A percentile compares a stretch with the other conserved stretches of the same genome.
Evolutionary conservation across 2,888 invertebrate species (phyloP).

Genomic region (Scrobipalpa costella): DNA sequence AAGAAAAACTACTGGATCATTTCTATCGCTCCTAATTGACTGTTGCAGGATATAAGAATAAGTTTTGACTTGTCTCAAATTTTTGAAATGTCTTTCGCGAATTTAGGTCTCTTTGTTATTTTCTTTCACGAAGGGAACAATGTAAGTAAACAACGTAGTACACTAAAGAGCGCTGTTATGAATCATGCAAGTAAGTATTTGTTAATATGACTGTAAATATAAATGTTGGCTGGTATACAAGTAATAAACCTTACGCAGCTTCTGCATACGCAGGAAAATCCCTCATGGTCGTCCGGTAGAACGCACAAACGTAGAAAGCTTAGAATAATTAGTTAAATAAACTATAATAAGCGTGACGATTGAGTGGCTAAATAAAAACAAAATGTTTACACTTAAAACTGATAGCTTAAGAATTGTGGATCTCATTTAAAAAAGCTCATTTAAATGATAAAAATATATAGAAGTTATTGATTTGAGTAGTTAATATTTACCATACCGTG

Average conservation of each 20-base stretch:
- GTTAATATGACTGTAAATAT: slow-evolving; percentile 9
- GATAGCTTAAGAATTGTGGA: too few relatives aligned
- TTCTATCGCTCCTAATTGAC: too few relatives aligned
- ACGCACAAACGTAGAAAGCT: neutral
- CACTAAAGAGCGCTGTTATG: neutral
- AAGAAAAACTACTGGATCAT: too few relatives aligned
- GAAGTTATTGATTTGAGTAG: too few relatives aligned
- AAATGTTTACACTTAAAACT: too few relatives aligned
- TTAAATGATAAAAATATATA: too few relatives aligned
- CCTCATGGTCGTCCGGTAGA: neutral
- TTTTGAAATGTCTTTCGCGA: neutral
- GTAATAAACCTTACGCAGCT: neutral
- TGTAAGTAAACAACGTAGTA: slow-evolving; percentile 7
- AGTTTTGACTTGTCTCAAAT: too few relatives aligned
- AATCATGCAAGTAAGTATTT: slow-evolving; percentile 9
- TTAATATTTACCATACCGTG: too few relatives aligned
- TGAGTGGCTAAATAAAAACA: too few relatives aligned
- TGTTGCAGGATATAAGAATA: too few relatives aligned
- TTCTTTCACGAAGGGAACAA: neutral
- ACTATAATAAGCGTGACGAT: too few relatives aligned
- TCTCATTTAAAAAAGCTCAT: too few relatives aligned
- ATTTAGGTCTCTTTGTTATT: neutral
- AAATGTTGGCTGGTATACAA: neutral
- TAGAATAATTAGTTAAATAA: neutral
- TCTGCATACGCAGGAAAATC: neutral